phyloP scores from a whole-genome alignment of 2,888 invertebrate genomes.

The Drosophila paranaensis region DNA sequence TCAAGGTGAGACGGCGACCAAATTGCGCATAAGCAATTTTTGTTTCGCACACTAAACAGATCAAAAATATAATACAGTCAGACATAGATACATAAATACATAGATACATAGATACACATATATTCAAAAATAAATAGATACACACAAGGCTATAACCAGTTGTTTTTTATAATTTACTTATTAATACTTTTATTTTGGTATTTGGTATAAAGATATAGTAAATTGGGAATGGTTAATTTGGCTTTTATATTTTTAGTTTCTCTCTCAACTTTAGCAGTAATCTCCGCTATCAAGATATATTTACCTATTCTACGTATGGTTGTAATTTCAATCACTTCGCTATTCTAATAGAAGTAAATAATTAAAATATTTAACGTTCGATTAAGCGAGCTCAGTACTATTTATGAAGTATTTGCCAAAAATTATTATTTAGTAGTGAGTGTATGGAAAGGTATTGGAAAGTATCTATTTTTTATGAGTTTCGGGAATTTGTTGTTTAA shows the following conservation, averaged over 20 bases:
- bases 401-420: no score
- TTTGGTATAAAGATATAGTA: neutral
- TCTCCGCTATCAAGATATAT: no score
- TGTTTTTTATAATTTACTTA: neutral
- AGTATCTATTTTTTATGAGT: no score
- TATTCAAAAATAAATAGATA: conserved; percentile 1
- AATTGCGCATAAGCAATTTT: conserved; percentile 34
- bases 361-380: neutral
- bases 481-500: no score
- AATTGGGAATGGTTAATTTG: neutral
- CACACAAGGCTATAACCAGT: conserved; percentile 33
- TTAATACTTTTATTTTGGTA: neutral
- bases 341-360: neutral
- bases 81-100: neutral
- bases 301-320: no score
- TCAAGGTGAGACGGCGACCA: conserved; percentile 56
- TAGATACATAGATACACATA: conserved; percentile 7
- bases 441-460: neutral
- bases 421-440: no score
- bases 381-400: no score
- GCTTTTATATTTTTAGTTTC: neutral
- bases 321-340: neutral
- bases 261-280: no score
- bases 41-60: conserved; percentile 34
- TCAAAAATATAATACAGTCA: conserved; percentile 12